Evolutionary conservation across 35 echinoderm and acorn worm genomes (phyloP).

Genomic region (Eucidaris tribuloides): DNA sequence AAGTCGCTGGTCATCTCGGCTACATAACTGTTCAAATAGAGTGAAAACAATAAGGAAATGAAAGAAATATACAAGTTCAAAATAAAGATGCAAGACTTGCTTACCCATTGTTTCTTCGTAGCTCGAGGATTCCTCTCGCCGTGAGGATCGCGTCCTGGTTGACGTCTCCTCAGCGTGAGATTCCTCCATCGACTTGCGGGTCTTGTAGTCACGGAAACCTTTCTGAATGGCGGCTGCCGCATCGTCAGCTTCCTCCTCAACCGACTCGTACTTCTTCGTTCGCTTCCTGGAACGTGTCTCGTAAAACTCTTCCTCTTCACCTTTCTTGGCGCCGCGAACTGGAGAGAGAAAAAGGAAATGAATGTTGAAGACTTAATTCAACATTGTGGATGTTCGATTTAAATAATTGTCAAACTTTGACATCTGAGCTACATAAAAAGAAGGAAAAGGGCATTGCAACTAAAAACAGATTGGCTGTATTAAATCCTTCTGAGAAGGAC

Average conservation of each 20-base stretch:
- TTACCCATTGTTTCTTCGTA: background rate
- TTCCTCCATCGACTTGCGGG: constrained; percentile 3
- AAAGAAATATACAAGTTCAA: background rate
- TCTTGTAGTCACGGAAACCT: constrained; percentile 41
- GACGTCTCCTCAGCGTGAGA: background rate
- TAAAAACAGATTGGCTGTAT: too few species aligned
- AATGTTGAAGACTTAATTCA: too few species aligned
- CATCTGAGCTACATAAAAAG: too few species aligned
- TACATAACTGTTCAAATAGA: background rate
- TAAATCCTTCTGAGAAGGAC: too few species aligned
- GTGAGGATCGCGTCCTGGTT: background rate
- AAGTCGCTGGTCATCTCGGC: too few species aligned
- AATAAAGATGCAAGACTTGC: background rate
- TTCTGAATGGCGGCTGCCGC: background rate
- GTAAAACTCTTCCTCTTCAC: background rate
- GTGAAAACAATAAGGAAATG: background rate
- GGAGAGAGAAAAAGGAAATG: too few species aligned
- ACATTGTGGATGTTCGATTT: too few species aligned
- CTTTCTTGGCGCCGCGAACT: background rate
- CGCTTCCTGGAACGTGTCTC: background rate
- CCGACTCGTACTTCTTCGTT: background rate
- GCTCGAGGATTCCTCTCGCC: background rate
- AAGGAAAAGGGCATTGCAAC: too few species aligned
- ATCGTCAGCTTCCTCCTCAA: background rate
- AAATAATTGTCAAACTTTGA: too few species aligned